Percentiles rank a stretch among this genome's conserved stretches.
Conservation (phyloP, 2,113 vertebrate species). For the Todiramphus chloris region DNA sequence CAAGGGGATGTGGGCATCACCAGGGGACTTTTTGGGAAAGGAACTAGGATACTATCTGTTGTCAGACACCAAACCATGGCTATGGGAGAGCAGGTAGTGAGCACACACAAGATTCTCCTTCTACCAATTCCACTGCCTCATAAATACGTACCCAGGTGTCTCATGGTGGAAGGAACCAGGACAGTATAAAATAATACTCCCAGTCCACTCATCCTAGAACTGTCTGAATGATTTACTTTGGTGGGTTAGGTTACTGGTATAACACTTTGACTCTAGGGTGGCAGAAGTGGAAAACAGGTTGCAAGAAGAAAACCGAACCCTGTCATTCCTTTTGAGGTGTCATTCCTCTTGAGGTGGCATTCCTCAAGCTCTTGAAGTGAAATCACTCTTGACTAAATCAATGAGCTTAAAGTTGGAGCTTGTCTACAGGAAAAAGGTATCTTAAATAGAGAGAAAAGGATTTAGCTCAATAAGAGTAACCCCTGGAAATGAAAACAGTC, state of each 20-base stretch:
- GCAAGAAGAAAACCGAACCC: not conserved
- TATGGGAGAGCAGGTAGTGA: not conserved
- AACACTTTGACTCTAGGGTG: rapidly evolving
- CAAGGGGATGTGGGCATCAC: too few relatives aligned
- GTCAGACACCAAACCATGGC: too few relatives aligned
- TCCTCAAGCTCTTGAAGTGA: not conserved
- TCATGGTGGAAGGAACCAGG: not conserved
- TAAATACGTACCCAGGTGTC: rapidly evolving
- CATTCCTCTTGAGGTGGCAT: not conserved
- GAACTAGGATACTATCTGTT: not conserved
- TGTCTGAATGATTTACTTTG: not conserved
- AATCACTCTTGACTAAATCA: not conserved
- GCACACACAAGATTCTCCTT: not conserved
- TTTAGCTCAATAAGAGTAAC: not conserved
- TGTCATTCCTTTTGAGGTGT: not conserved
- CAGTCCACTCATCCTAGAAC: not conserved
- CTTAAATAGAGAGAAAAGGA: not conserved
- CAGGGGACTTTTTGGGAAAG: not conserved
- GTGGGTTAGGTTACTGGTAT: not conserved
- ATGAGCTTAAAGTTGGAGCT: not conserved
- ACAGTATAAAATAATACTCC: not conserved
- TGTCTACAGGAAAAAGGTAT: not conserved
- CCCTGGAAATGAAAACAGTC: not conserved
- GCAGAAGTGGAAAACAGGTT: not conserved
- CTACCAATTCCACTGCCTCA: not conserved